Evolutionary conservation across 2,888 invertebrate genomes (phyloP), one percentile per base, ranked within the genome.

Genomic region (Neoascia interrupta): DNA sequence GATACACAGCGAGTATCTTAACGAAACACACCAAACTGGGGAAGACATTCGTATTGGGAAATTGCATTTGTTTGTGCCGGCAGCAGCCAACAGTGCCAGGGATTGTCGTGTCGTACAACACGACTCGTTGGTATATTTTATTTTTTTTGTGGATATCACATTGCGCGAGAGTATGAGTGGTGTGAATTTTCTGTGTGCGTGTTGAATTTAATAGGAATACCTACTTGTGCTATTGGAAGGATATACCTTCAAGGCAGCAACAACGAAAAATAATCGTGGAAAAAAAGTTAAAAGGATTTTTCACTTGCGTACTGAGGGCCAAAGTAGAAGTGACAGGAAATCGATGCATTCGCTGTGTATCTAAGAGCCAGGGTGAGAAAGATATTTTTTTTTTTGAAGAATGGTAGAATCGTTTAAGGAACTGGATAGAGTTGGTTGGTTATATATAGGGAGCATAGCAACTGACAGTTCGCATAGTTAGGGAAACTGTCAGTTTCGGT

Each of bases 41-140:
- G 73, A 80, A 68, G 68, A 51, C 51, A 80, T 68, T 80, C 68
- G 74, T 74, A 80, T 80, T 80, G 80, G 80, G 41, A 80, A 80
- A 80, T 69, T 80, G 80, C 80, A 80, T 74, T 80, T 74, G 68
- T 53, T 73, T 34, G 66, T 73, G 51, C 51, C 45, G 31, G n/a
- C n/a, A n/a, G n/a, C n/a, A n/a, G n/a, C n/a, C n/a, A n/a, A n/a
- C 51, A 53, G 43, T 15, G 28, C 18, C 23, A 34, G 49, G 56
- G 49, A n/a, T 47, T 68, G 21, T 49, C n/a, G n/a, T n/a, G n/a
- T n/a, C n/a, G n/a, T n/a, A n/a, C n/a, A n/a, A n/a, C n/a, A n/a
- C n/a, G n/a, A n/a, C n/a, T n/a, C n/a, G n/a, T n/a, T n/a, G n/a
- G n/a, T n/a, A n/a, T n/a, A n/a, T n/a, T n/a, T 56, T n/a, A 16